Base-by-base conservation (phyloP, 2,888 invertebrate species). In the Sericinus montela region DNA sequence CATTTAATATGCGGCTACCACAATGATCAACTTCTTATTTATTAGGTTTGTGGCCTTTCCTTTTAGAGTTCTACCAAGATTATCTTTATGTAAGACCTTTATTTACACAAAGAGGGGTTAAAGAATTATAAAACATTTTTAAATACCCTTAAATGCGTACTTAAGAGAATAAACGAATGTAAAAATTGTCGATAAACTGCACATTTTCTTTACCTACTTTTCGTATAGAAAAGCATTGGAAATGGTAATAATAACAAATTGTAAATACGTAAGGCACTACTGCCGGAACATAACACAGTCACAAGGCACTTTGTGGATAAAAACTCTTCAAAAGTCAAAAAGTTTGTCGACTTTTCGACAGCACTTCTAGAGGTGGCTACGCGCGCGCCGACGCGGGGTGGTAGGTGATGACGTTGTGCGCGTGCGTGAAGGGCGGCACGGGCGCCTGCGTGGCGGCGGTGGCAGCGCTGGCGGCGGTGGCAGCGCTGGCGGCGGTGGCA, bases 401-500 rank as follows among this genome's bases (percentile, higher is more conserved):
- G 76, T 89, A 89, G 0, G 87, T 86, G 75, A 89, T 89, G 67
- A 86, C 87, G 75, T 89, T 86, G 75, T 86, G 88, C 54, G 86
- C 84, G 64, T 86, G 87, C 56, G 89, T 86, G 81, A 89, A 89
- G 63, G 84, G 75, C 46, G 76, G 67, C 28, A 56, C 51, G 50
- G 58, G 46, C 37, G 55, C 48, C 1, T 25, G 32, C 5, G 32
- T 13, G 39, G 54, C 48, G 25, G 63, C 44, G 16, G 55, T 50
- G 16, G 52, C 13, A 19, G 50, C 48, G 40, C 54, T 49, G 28
- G 63, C 5, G 19, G 19, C 10, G 10, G 29, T n/a, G n/a, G n/a
- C n/a, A n/a, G n/a, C n/a, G 40, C 54, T 48, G 25, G 63, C 44
- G 15, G 55, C 51, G 16, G 52, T 15, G 25, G 51, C 48, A 23